Evolutionary conservation across 2,888 invertebrate genomes (phyloP).

Genomic region (Neuroscelio doddi): DNA sequence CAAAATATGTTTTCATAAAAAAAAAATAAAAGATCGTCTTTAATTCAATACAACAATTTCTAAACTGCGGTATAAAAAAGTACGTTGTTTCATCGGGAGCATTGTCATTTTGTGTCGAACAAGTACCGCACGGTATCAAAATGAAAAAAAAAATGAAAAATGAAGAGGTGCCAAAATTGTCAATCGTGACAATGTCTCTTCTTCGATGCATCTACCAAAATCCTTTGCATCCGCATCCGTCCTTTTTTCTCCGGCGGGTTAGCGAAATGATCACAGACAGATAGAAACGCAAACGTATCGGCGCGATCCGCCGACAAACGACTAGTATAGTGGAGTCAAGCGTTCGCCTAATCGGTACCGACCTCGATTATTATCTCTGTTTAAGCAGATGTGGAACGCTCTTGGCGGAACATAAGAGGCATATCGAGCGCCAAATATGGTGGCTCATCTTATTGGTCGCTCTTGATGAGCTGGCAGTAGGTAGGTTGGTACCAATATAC

Average conservation of each 20-base stretch:
- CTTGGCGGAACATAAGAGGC: constrained; percentile 46
- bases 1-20: too few relatives aligned
- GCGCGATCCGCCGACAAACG: constrained; percentile 45
- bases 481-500: constrained; percentile 1
- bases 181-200: too few relatives aligned
- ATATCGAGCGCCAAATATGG: constrained; percentile 58
- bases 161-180: too few relatives aligned
- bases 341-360: constrained; percentile 55
- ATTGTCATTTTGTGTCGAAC: too few relatives aligned
- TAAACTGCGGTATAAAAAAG: too few relatives aligned
- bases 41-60: too few relatives aligned
- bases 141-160: too few relatives aligned
- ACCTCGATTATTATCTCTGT: constrained; percentile 58
- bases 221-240: constrained; percentile 5
- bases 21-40: too few relatives aligned
- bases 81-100: too few relatives aligned
- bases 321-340: constrained; percentile 26
- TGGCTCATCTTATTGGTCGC: constrained; percentile 51
- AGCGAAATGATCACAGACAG: constrained; percentile 42
- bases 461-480: constrained; percentile 17
- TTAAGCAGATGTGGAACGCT: constrained; percentile 53
- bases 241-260: constrained; percentile 27
- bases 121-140: too few relatives aligned
- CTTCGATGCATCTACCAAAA: too few relatives aligned
- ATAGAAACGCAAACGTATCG: constrained; percentile 43